Evolutionary conservation across 2,888 invertebrate species (phyloP).

Genomic region (Cheilosia vulpina): DNA sequence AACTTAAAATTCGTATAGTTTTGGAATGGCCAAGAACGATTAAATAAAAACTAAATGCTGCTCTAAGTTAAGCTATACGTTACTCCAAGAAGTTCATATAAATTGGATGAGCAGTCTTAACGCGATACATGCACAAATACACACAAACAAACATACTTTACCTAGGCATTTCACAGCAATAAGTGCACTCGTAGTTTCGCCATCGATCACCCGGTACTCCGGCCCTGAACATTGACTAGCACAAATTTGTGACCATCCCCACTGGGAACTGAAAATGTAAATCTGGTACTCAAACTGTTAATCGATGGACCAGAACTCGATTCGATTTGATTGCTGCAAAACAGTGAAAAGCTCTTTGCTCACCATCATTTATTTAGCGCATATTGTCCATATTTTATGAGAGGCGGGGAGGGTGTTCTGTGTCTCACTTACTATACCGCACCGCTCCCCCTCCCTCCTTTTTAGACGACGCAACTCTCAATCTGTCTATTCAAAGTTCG

Average conservation of each 20-base stretch:
- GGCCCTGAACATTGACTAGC: not conserved
- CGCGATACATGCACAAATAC: too few species aligned
- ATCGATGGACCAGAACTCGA: constrained; percentile 60
- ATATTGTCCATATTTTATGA: constrained; percentile 53
- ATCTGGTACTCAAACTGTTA: constrained; percentile 46
- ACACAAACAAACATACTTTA: too few species aligned
- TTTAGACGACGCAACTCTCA: not conserved
- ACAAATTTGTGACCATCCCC: not conserved
- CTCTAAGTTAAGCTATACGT: too few species aligned
- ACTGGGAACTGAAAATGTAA: constrained; percentile 31
- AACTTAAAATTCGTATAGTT: too few species aligned
- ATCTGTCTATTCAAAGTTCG: constrained; percentile 20
- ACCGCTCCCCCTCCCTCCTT: not conserved
- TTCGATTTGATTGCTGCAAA: constrained; percentile 57
- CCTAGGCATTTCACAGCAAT: too few species aligned
- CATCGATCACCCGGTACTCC: not conserved
- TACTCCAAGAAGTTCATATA: too few species aligned
- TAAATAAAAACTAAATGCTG: too few species aligned
- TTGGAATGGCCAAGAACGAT: too few species aligned
- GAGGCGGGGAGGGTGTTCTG: constrained; percentile 42
- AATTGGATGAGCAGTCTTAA: too few species aligned
- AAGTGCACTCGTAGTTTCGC: too few species aligned
- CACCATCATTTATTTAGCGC: constrained; percentile 62
- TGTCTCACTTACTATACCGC: constrained; percentile 10
- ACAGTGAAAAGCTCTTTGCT: constrained; percentile 64